A percentile compares a stretch with the other conserved stretches of the same genome.
Conservation (phyloP, 2,888 invertebrate species). For the Dasysyrphus tricinctus region DNA sequence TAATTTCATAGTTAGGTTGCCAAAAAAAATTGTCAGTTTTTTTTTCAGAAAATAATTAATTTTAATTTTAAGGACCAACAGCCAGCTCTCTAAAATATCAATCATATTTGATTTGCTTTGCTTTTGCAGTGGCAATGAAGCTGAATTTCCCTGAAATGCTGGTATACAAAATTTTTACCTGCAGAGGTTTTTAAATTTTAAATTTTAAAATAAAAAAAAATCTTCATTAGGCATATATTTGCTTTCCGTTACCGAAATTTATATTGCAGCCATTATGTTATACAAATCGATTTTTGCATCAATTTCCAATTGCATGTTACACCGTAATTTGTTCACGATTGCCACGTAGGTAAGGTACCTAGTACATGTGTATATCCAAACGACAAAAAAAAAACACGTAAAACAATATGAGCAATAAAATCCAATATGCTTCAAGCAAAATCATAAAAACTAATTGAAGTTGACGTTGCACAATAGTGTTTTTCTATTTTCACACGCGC, state of each 20-base stretch:
- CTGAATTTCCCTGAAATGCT: too few species aligned
- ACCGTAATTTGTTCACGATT: conserved; percentile 4
- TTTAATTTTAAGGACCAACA: too few species aligned
- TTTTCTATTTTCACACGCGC: conserved; percentile 34
- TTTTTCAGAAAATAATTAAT: too few species aligned
- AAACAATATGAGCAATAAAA: conserved; percentile 24
- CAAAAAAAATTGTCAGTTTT: too few species aligned
- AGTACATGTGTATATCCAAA: too few species aligned
- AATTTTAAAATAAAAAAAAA: not conserved
- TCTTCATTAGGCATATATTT: not conserved
- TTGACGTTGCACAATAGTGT: conserved; percentile 33
- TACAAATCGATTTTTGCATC: conserved; percentile 5
- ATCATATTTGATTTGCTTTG: too few species aligned
- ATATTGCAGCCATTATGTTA: not conserved
- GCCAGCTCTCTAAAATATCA: too few species aligned
- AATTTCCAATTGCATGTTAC: conserved; percentile 22
- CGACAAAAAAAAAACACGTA: conserved; percentile 6
- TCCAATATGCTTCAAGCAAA: conserved; percentile 34
- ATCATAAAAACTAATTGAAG: conserved; percentile 41
- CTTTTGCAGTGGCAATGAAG: too few species aligned
- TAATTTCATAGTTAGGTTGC: too few species aligned
- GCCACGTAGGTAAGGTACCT: not conserved
- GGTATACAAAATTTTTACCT: not conserved
- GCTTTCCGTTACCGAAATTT: not conserved
- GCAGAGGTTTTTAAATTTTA: not conserved